Percentiles rank a stretch among this genome's conserved stretches.
Evolutionary conservation across 2,797 vertebrate species (phyloP).

Genomic region (Steatocranus sp.): DNA sequence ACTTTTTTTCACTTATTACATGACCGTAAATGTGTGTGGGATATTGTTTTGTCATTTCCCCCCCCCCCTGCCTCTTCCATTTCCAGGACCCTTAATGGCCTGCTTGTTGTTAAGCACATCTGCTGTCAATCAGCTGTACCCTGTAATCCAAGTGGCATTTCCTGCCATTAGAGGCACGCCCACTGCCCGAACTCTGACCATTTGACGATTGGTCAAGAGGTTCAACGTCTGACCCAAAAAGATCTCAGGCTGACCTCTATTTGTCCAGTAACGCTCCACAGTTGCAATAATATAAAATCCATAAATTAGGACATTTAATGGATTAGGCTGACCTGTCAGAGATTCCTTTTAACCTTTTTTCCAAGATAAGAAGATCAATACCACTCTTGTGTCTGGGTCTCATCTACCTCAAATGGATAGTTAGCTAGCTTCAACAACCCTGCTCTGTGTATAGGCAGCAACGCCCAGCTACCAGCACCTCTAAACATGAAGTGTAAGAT

Average conservation of each 20-base stretch:
- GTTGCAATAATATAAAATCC: slow-evolving; percentile 24
- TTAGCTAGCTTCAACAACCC: neutral
- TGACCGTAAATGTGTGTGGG: neutral
- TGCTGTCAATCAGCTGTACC: slow-evolving; percentile 74
- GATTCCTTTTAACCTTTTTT: neutral
- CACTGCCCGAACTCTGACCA: slow-evolving; percentile 43
- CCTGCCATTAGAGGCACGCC: slow-evolving; percentile 55
- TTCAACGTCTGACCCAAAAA: neutral
- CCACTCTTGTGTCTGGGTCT: neutral
- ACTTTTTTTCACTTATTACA: slow-evolving; percentile 16
- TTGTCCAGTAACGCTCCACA: slow-evolving; percentile 1
- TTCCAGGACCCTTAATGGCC: slow-evolving; percentile 50
- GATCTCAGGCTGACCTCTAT: neutral
- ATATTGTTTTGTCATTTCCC: slow-evolving; percentile 4
- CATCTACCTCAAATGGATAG: neutral
- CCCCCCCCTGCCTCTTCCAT: neutral
- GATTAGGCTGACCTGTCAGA: neutral
- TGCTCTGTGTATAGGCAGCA: neutral
- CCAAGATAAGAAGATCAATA: neutral
- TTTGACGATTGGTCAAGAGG: slow-evolving; percentile 20
- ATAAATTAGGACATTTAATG: neutral
- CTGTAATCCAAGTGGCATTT: slow-evolving; percentile 75
- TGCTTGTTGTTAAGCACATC: slow-evolving; percentile 74
- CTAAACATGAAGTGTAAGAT: neutral
- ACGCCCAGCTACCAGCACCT: neutral